phyloP scores from a whole-genome alignment of 1,140 invertebrate genomes.

The Rhyacophila brunnea region DNA sequence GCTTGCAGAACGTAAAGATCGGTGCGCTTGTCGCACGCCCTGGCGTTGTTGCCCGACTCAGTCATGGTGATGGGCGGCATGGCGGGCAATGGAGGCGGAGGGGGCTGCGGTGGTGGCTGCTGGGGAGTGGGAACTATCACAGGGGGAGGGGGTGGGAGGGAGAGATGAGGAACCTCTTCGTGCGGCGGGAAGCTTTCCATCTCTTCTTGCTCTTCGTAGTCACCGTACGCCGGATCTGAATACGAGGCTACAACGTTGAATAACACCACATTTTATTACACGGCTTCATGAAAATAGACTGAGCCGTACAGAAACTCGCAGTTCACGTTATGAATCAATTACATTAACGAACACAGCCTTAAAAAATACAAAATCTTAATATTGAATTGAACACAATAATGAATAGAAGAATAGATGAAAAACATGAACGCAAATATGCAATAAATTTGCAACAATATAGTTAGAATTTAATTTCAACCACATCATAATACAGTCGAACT shows the following conservation, averaged over 20 bases:
- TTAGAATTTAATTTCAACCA: no score
- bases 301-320: no score
- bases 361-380: no score
- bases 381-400: no score
- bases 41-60: conserved; percentile 54
- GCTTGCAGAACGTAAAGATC: conserved; percentile 85
- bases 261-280: not conserved
- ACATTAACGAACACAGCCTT: no score
- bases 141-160: conserved; percentile 39
- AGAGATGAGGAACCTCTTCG: conserved; percentile 40
- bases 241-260: conserved; percentile 16
- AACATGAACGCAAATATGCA: no score
- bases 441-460: no score
- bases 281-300: no score
- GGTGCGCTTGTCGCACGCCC: conserved; percentile 82
- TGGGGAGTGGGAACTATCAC: conserved; percentile 23
- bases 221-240: conserved; percentile 17
- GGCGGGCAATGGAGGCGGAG: conserved; percentile 41
- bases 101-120: conserved; percentile 41
- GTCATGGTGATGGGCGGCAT: conserved; percentile 49
- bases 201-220: conserved; percentile 29
- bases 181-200: conserved; percentile 37
- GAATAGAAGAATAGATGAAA: no score
- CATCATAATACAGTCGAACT: no score
- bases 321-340: no score